Base-by-base conservation (phyloP, 1,140 invertebrate species). In the Trichonephila clavata region DNA sequence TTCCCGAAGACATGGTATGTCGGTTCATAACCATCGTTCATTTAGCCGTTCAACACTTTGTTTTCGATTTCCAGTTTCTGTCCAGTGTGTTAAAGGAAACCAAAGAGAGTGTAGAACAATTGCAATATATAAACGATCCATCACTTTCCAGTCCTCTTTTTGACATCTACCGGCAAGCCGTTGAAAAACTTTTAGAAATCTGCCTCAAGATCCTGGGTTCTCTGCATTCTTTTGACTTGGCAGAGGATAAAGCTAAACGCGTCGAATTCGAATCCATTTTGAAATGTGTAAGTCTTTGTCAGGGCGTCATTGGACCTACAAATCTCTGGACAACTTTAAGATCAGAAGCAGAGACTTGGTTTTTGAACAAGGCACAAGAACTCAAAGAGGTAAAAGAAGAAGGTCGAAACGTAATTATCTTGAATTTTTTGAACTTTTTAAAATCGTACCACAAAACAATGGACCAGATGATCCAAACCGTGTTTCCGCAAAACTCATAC, bases 21-120 rank as follows among this genome's bases (percentile, higher is more conserved):
- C 60, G 65, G 1, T 92, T 86, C 71, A 61, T 86, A 32, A 43
- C 27, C 32, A 10, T 92, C 10, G 24, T 92, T 50, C 24, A 86
- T 59, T 92, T 86, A 77, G 18, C 39, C 5, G 10, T n/a, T 13
- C 5, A 71, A 8, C 10, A 59, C 4, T 59, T 59, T 24, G n/a
- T 50, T 59, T 86, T 92, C 13, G 80, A 84, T 20, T 84, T 86
- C 50, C 61, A 86, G 24, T 92, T 92, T 71, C 80, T 92, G 32
- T 86, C 60, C 39, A 86, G n/a, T 39, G 32, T 92, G 18, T 32
- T 86, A 27, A 57, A 59, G 5, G 61, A 92, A 86, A 84, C 63
- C 20, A 57, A 59, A 77, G 83, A 68, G 20, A 84, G 21, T 32
- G 32, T 59, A 18, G 14, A 57, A 10, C 24, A 59, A n/a, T 84